phyloP scores from a whole-genome alignment of 2,797 vertebrate species.

The Huso huso region DNA sequence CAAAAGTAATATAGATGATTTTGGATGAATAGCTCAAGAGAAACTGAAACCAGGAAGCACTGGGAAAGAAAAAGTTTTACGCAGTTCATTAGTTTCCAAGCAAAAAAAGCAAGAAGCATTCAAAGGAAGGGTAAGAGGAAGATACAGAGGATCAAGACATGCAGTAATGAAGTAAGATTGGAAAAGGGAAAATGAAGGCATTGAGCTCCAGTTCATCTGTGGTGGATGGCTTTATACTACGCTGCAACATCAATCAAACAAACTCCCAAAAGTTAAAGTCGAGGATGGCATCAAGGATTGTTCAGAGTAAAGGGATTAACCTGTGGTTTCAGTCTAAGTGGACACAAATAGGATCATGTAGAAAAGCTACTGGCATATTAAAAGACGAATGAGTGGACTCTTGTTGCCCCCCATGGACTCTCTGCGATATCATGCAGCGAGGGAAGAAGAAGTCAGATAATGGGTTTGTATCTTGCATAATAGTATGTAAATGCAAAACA shows the following conservation, averaged over 20 bases:
- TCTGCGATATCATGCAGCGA: conserved; percentile 41
- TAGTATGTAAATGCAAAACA: conserved; percentile 48
- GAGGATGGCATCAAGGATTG: conserved; percentile 37
- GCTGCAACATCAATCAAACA: no score
- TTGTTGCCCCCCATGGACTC: conserved; percentile 30
- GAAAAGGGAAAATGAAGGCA: no score
- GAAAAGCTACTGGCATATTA: conserved; percentile 38
- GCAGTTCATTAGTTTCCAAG: no score
- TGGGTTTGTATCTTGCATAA: conserved; percentile 38
- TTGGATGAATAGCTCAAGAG: neutral
- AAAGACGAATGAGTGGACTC: conserved; percentile 31
- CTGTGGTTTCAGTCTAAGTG: conserved; percentile 44
- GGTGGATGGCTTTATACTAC: no score
- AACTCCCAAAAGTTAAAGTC: conserved; percentile 21
- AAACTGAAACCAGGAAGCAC: no score
- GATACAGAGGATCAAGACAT: no score
- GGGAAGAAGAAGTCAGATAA: conserved; percentile 55
- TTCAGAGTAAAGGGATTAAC: conserved; percentile 36
- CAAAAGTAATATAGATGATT: neutral
- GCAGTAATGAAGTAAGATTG: no score
- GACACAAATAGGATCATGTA: conserved; percentile 39
- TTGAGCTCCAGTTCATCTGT: no score
- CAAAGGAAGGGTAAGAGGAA: no score
- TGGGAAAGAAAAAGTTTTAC: no score
- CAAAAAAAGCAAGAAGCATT: no score